Base-by-base conservation (phyloP, 2,888 invertebrate species). In the Eustalomyia histrio region DNA sequence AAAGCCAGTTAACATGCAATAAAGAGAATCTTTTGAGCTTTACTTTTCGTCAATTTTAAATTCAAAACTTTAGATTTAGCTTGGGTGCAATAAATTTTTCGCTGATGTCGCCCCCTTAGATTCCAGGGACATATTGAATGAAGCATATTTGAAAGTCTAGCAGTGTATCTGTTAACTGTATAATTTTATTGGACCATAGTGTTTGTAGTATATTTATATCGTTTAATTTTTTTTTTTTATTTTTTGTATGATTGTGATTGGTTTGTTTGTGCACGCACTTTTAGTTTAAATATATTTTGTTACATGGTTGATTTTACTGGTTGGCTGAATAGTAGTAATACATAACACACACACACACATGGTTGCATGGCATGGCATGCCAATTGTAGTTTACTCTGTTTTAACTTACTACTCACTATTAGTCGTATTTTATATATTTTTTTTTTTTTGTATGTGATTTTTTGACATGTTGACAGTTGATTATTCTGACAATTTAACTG, bases 401-500 rank as follows among this genome's bases (percentile, higher is more conserved):
- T 29, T 29, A n/a, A 39, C 24, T 24, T 35, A 29, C 14, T 47
- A 12, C 18, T 24, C 14, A 35, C n/a, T 17, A 35, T 18, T 65
- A 18, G 18, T 53, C 1, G 6, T 18, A 10, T 29, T 53, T 16
- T 65, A 24, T 57, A 12, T 9, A 33, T 21, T 35, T 12, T 65
- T 21, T 65, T 21, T 47, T n/a, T 24, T 24, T 64, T 76, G 80
- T 67, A 57, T 80, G 71, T 78, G 78, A 75, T 83, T 80, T 89
- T 88, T 88, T 88, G 88, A 88, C 88, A 88, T 86, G 89, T 88
- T 88, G 88, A 88, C 89, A 88, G 89, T 87, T 88, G 88, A 88
- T 89, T 88, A 89, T 89, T 89, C 88, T 88, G 88, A 89, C 88
- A 88, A 88, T 88, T 88, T 89, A 88, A 89, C 89, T 89, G 88